These are phyloP conservation scores for Agapornis canus DNA, from an alignment of 2,797 vertebrate genomes.

Conservation along the genomic window DNA sequence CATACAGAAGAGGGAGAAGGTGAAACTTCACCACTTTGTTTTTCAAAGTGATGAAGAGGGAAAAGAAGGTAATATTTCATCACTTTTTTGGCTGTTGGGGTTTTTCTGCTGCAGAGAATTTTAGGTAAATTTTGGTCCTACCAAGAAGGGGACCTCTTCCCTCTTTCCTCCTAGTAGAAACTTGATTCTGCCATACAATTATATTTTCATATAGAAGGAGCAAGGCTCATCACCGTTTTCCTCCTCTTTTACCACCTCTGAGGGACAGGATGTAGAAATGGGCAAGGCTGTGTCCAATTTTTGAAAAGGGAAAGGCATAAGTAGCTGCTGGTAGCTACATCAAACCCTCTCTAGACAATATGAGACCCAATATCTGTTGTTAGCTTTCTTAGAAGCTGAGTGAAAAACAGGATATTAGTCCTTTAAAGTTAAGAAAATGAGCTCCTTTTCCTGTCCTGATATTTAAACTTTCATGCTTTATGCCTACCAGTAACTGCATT, in stretches of 20 bases:
- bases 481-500: not conserved
- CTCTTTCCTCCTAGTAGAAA: not conserved
- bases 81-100: accelerated
- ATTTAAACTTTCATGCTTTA: not conserved
- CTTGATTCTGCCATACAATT: not conserved
- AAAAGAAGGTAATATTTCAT: not conserved
- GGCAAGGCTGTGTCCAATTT: not conserved
- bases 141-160: not conserved
- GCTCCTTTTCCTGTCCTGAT: not conserved
- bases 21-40: not conserved
- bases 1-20: not conserved
- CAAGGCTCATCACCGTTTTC: not conserved
- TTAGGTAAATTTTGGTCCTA: not conserved
- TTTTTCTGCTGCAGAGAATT: not conserved
- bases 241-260: not conserved
- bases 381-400: not conserved
- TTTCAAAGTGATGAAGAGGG: not conserved
- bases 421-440: not conserved
- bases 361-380: not conserved
- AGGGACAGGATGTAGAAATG: not conserved
- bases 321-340: not conserved
- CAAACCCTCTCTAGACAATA: not conserved
- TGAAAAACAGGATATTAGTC: not conserved
- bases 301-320: not conserved
- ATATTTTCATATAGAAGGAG: not conserved